Percentiles rank a stretch among this genome's conserved stretches.
These are phyloP conservation scores for Haliaeetus leucogaster DNA, from an alignment of 2,113 vertebrate genomes.

Conservation along the genomic window DNA sequence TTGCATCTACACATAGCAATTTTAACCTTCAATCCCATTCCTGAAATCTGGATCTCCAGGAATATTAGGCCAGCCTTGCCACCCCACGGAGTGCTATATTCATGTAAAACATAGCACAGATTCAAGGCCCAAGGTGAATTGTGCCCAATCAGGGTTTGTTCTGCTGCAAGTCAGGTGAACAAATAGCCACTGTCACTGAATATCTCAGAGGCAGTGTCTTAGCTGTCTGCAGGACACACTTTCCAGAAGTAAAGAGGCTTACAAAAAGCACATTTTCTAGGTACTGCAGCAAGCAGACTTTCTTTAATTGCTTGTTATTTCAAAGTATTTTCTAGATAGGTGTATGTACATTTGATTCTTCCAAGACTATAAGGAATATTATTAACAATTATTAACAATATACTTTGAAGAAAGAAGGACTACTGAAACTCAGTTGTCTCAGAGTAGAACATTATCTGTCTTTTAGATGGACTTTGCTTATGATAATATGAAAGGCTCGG, in stretches of 20 bases:
- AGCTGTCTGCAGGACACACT: background rate
- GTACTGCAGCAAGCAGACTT: background rate
- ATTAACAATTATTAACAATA: background rate
- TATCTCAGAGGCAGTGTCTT: fast-evolving
- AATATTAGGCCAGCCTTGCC: background rate
- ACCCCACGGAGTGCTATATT: background rate
- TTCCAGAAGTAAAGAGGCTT: background rate
- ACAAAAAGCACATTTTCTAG: background rate
- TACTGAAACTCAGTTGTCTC: background rate
- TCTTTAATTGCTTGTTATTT: background rate
- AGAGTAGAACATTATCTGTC: background rate
- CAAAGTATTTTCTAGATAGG: background rate
- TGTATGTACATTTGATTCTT: background rate
- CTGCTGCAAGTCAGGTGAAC: background rate
- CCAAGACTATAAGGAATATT: background rate
- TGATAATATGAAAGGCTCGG: background rate
- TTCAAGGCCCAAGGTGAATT: background rate
- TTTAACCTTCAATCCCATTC: background rate
- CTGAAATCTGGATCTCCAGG: background rate
- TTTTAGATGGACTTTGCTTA: background rate
- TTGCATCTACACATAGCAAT: background rate
- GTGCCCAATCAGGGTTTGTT: background rate
- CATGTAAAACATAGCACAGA: background rate
- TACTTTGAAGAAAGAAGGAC: background rate
- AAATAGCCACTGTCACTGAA: background rate